Evolutionary conservation across 1,140 invertebrate species (phyloP), one percentile per base, ranked within the genome.

Genomic region (Chlorops oryzae): DNA sequence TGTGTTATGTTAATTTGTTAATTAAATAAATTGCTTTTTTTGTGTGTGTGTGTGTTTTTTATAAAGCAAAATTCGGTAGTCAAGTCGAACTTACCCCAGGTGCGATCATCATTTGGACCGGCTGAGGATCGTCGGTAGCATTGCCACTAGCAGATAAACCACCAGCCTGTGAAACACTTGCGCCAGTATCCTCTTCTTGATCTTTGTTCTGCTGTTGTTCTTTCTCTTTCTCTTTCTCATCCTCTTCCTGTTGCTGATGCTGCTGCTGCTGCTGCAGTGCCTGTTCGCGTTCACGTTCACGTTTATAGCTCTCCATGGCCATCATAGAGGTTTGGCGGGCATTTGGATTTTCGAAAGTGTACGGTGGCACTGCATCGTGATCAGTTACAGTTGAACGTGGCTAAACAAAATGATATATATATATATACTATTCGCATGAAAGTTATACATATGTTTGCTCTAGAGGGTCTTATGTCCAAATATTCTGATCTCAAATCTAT

Each of bases 41-140:
- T n/a, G n/a, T n/a, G n/a, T n/a, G n/a, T 3, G 3, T 35, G 34
- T 35, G 9, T 35, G 3, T 35, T 35, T 35, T 35, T 15, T 35
- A 5, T 32, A 32, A n/a, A 32, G 7, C 7, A 32, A 32, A 9
- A 32, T 9, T 40, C 22, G 12, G 12, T 24, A 43, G 12, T 24
- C 13, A 43, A 43, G 12, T 43, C 27, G 13, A 37, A 72, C 69
- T 68, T 72, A 72, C 69, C 69, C 66, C 68, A 39, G 69, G 69
- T 50, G 69, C 69, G 41, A 71, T 71, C 69, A 72, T 72, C 69
- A 72, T 72, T 56, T 72, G 69, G 20, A 62, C 62, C 44, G 65
- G 68, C 46, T 68, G 46, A 43, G 59, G 40, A 63, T 60, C 15
- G 61, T 37, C 21, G 57, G 53, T 13, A 57, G 54, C 34, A 59